phyloP scores from a whole-genome alignment of 2,797 vertebrate species.

The Scyliorhinus canicula region DNA sequence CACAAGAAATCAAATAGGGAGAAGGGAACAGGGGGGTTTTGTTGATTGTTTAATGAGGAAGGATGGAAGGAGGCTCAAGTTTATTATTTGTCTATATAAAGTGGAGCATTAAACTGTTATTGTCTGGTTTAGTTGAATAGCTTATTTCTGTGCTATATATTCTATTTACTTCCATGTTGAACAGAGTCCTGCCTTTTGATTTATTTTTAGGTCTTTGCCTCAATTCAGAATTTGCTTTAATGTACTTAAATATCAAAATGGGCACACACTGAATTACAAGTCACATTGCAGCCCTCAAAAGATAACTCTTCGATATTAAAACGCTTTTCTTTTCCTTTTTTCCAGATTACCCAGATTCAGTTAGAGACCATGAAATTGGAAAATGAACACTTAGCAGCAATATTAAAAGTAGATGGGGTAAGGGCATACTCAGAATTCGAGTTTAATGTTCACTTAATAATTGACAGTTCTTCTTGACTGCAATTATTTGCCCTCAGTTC shows the following conservation, averaged over 20 bases:
- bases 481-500: background rate
- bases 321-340: constrained; percentile 36
- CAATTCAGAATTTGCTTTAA: background rate
- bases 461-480: background rate
- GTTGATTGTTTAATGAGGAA: background rate
- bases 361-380: constrained; percentile 73
- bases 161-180: background rate
- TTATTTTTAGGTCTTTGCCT: background rate
- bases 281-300: background rate
- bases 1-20: background rate
- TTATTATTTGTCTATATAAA: too few relatives aligned
- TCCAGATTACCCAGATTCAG: constrained; percentile 67
- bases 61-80: too few relatives aligned
- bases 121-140: too few relatives aligned
- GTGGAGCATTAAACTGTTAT: too few relatives aligned
- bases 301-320: background rate
- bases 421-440: background rate
- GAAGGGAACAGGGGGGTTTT: background rate
- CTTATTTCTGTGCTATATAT: too few relatives aligned
- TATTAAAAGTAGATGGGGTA: constrained; percentile 58
- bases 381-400: constrained; percentile 68
- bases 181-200: background rate
- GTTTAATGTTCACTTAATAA: background rate
- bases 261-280: background rate
- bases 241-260: background rate